Evolutionary conservation across 2,888 invertebrate genomes (phyloP), one percentile per base, ranked within the genome.

Genomic region (Lycophotia porphyrea): DNA sequence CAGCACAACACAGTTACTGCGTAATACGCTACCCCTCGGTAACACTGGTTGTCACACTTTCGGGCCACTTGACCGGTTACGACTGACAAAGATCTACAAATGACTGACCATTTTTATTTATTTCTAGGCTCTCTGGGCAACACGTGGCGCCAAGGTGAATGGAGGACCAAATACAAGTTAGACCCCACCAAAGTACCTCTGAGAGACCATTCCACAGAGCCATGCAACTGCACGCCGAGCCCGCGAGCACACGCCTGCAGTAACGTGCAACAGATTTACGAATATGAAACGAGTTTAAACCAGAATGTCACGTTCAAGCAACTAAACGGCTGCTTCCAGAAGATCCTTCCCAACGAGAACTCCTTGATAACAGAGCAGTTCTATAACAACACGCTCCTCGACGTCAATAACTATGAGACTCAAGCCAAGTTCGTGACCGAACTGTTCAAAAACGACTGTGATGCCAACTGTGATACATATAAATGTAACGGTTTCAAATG

Each of bases 111-210:
- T 36, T 47, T 5, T 49, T 36, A 42, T 71, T 24, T 18, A 1
- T 44, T 44, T n/a, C 7, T 91, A 97, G 97, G 98, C 0, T 98
- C 98, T 0, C 96, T 98, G 47, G 97, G 97, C 34, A 98, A 98
- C 89, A 98, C 98, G 0, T 99, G 98, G 98, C 97, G 98, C 65
- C 98, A 98, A 91, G 98, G 98, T 0, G 96, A 97, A 44, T 98
- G 98, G 98, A 95, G 92, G 67, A 92, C 89, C 24, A 96, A 94
- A 85, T 96, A 96, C 82, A 92, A 92, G 76, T 69, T 89, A 2
- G 93, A 91, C 21, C 95, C 95, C 0, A 92, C 92, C 71, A 94
- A 90, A 83, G 89, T 94, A 0, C 91, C 92, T 0, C 79, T 96
- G 13, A 84, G 93, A 64, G 87, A 93, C 66, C 93, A 93, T 8